Conservation (phyloP, 2,888 invertebrate genomes). For the Drosophila vallismaia region DNA sequence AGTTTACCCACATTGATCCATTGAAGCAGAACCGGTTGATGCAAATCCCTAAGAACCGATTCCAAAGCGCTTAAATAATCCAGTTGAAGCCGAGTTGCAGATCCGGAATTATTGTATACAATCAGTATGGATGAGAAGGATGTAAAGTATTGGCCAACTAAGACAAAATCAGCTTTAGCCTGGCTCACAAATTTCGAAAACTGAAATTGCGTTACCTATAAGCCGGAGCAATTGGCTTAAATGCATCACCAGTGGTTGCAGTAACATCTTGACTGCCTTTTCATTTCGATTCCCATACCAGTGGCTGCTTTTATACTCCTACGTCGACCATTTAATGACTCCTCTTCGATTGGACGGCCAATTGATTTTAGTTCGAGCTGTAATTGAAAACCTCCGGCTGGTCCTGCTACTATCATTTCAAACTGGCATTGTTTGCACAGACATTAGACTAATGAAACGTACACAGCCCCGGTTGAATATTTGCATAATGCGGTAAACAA, state of each 20-base stretch:
- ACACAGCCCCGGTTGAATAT: slow-evolving; percentile 54
- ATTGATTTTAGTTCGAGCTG: slow-evolving; percentile 62
- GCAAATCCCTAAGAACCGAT: slow-evolving; percentile 58
- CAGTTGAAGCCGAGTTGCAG: slow-evolving; percentile 47
- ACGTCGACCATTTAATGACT: slow-evolving; percentile 37
- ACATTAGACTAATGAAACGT: slow-evolving; percentile 70
- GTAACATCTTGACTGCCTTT: slow-evolving; percentile 53
- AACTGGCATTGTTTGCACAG: slow-evolving; percentile 51
- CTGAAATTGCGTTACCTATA: slow-evolving; percentile 51
- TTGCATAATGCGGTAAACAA: slow-evolving; percentile 43
- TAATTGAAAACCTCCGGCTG: slow-evolving; percentile 46
- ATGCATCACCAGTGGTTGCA: slow-evolving; percentile 47
- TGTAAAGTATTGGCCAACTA: slow-evolving; percentile 78
- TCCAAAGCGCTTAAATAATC: slow-evolving; percentile 76
- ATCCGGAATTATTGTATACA: slow-evolving; percentile 65
- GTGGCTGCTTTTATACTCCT: slow-evolving; percentile 45
- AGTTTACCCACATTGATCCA: slow-evolving; percentile 78
- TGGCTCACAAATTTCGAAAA: not conserved
- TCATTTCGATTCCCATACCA: not conserved
- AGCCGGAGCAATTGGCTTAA: slow-evolving; percentile 60
- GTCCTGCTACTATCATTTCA: slow-evolving; percentile 35
- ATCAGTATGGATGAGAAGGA: slow-evolving; percentile 77
- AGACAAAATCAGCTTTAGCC: not conserved
- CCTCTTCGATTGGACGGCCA: slow-evolving; percentile 48
- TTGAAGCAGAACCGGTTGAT: slow-evolving; percentile 62